Evolutionary conservation across 1,140 invertebrate genomes (phyloP).

Genomic region (Eciton burchellii): DNA sequence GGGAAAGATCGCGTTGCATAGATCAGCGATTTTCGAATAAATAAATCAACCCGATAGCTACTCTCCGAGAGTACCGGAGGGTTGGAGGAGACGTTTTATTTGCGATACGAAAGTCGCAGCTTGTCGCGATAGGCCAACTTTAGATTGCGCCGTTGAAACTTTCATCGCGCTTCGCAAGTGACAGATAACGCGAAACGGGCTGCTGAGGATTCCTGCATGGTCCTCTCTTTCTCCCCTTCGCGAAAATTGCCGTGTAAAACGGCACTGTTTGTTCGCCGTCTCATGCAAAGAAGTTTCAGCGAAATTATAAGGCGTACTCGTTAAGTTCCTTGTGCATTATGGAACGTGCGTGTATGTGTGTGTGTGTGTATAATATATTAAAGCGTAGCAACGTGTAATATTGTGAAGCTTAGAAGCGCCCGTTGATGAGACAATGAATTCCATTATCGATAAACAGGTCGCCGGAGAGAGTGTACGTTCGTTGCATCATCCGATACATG

Average conservation of each 20-base stretch:
- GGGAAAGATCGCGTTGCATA: not conserved
- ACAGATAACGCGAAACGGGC: constrained; percentile 64
- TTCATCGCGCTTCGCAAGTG: constrained; percentile 66
- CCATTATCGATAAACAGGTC: constrained; percentile 14
- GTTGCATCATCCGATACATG: not conserved
- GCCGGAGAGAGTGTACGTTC: not conserved
- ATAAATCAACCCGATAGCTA: constrained; percentile 24
- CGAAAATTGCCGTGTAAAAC: constrained; percentile 67
- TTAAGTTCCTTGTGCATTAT: constrained; percentile 19
- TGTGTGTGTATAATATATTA: not conserved
- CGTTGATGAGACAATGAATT: constrained; percentile 28
- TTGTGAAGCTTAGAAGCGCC: not conserved
- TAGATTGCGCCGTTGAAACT: constrained; percentile 67
- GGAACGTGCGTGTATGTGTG: too few relatives aligned
- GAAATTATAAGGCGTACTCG: constrained; percentile 19
- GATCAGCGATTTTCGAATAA: constrained; percentile 25
- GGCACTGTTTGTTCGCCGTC: not conserved
- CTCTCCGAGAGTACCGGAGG: not conserved
- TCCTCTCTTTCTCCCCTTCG: not conserved
- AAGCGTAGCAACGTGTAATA: not conserved
- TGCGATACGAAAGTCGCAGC: constrained; percentile 8
- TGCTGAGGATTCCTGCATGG: constrained; percentile 39
- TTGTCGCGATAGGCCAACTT: constrained; percentile 67
- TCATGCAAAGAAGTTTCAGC: constrained; percentile 46
- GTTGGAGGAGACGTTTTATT: not conserved